These are phyloP conservation scores for Zaprionus inermis DNA, from an alignment of 1,140 invertebrate species.

Conservation along the genomic window DNA sequence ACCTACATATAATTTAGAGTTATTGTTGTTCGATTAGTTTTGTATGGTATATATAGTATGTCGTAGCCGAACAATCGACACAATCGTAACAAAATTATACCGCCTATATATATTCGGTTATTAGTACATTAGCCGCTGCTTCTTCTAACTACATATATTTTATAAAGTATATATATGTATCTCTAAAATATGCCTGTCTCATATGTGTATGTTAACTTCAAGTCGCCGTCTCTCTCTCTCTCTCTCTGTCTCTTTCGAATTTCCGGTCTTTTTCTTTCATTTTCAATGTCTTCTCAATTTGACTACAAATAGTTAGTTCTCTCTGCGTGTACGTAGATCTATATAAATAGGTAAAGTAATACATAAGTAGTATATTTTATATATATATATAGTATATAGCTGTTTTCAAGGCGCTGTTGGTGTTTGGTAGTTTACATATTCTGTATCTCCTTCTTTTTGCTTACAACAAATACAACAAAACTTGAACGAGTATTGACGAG, in stretches of 20 bases:
- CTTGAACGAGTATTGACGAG: slow-evolving; percentile 58
- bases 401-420: slow-evolving; percentile 73
- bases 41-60: slow-evolving; percentile 7
- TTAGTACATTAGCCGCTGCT: slow-evolving; percentile 1
- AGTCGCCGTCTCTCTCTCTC: slow-evolving; percentile 32
- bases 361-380: slow-evolving; percentile 38
- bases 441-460: neutral
- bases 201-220: slow-evolving; percentile 59
- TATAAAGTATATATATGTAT: slow-evolving; percentile 19
- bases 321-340: slow-evolving; percentile 35
- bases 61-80: slow-evolving; percentile 14
- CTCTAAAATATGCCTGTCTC: slow-evolving; percentile 53
- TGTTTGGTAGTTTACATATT: slow-evolving; percentile 49
- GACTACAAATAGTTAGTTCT: slow-evolving; percentile 39
- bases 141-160: slow-evolving; percentile 29
- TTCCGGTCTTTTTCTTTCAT: slow-evolving; percentile 12
- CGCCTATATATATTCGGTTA: slow-evolving; percentile 1
- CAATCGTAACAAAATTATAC: slow-evolving; percentile 23
- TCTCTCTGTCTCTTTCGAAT: slow-evolving; percentile 5
- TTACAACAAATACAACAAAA: slow-evolving; percentile 51
- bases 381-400: slow-evolving; percentile 46
- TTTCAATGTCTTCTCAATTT: slow-evolving; percentile 43
- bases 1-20: slow-evolving; percentile 26
- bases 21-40: slow-evolving; percentile 40
- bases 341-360: slow-evolving; percentile 36